Evolutionary conservation across 2,797 vertebrate species (phyloP).

Genomic region (Menidia menidia): DNA sequence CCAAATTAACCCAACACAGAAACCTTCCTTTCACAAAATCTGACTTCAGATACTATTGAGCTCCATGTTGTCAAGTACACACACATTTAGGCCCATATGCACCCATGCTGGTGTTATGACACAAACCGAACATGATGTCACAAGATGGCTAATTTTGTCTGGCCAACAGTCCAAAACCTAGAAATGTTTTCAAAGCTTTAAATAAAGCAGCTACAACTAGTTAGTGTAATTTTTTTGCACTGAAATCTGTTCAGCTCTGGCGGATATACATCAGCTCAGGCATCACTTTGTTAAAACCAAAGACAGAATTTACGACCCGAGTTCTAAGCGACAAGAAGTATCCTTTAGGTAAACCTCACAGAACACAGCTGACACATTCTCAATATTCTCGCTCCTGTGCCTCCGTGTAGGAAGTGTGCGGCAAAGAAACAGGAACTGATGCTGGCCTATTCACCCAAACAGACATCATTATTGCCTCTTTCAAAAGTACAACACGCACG

Average conservation of each 20-base stretch:
- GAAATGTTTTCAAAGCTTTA: slow-evolving; percentile 2
- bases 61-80: not conserved
- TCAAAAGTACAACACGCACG: slow-evolving; percentile 72
- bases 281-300: not conserved
- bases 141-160: not conserved
- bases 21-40: not conserved
- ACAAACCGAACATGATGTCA: not conserved
- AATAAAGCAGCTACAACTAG: not conserved
- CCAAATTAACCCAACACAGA: too few species aligned
- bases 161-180: not conserved
- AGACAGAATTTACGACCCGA: slow-evolving; percentile 10
- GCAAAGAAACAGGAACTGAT: slow-evolving; percentile 75
- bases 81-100: not conserved
- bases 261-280: not conserved
- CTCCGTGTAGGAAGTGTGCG: slow-evolving; percentile 55
- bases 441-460: slow-evolving; percentile 74
- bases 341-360: slow-evolving; percentile 39
- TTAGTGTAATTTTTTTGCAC: not conserved
- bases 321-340: slow-evolving; percentile 33
- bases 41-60: too few species aligned
- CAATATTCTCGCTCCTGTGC: slow-evolving; percentile 38
- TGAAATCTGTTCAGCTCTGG: not conserved
- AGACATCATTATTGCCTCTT: slow-evolving; percentile 83
- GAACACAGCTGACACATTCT: slow-evolving; percentile 50
- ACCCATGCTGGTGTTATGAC: not conserved